Evolutionary conservation across 1,140 invertebrate species (phyloP), one percentile per base, ranked within the genome.

Genomic region (Drosophila ficusphila): DNA sequence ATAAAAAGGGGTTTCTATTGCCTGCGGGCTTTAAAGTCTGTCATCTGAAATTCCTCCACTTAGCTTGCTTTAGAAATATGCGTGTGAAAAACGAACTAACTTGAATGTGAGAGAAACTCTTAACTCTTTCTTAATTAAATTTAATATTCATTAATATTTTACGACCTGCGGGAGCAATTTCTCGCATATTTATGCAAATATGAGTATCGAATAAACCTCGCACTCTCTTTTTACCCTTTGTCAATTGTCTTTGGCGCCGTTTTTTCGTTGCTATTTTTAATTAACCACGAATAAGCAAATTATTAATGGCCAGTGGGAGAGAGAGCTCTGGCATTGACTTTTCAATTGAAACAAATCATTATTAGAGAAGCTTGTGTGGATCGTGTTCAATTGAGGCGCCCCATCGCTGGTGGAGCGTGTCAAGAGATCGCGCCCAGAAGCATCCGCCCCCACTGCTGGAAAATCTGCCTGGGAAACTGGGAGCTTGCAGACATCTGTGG

Each of bases 261-360:
- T 16, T 19, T 33, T 47, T 36, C 25, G 19, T 64, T 51, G 48
- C 38, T 75, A 34, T 51, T 75, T 41, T 75, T 75, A 75, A 75
- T 75, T 75, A 75, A 75, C 52, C 38, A 36, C 51, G 38, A 34
- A 44, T 51, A 73, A 62, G 48, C 70, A 60, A 53, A 73, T 73
- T 73, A 73, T 52, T 76, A 71, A 61, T 69, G 42, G 52, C 39
- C 67, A 71, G 34, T 39, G 64, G 33, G 61, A 12, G 31, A 36
- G 54, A 25, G 29, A 72, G 33, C 54, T 52, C 61, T 81, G 82
- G 46, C 82, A 86, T 86, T 86, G 82, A 88, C 69, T 86, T 81
- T 86, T 86, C 82, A 86, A 86, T 86, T 86, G 82, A 86, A 86
- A 86, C 83, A 86, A 86, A 88, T 86, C 82, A 86, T 86, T 82